Conservation (phyloP, 1,140 invertebrate genomes). For the Spodoptera frugiperda region DNA sequence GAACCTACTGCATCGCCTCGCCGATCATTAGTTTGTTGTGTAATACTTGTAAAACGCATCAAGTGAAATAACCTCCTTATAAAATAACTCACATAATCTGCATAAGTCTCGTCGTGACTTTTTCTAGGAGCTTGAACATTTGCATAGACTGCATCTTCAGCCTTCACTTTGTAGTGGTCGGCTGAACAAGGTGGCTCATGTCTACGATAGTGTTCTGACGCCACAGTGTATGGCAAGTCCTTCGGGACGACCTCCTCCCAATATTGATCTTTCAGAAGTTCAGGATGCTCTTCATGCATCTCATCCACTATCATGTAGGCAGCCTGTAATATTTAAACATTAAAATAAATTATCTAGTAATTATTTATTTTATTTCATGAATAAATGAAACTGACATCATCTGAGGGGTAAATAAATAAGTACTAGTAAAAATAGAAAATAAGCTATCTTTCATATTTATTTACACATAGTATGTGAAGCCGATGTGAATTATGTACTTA, state of each 20-base stretch:
- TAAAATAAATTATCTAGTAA: no score
- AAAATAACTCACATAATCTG: conserved; percentile 89
- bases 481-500: no score
- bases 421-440: no score
- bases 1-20: no score
- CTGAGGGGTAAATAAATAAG: no score
- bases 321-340: conserved; percentile 87
- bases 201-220: conserved; percentile 92
- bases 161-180: conserved; percentile 94
- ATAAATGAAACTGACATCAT: no score
- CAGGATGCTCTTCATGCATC: conserved; percentile 96
- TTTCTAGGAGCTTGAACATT: conserved; percentile 88
- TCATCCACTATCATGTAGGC: conserved; percentile 96
- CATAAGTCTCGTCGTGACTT: conserved; percentile 92
- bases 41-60: no score
- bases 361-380: no score
- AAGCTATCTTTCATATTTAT: no score
- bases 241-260: conserved; percentile 96
- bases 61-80: no score
- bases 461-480: no score
- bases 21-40: neutral
- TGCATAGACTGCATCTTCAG: conserved; percentile 93
- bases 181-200: conserved; percentile 94
- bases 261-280: conserved; percentile 95
- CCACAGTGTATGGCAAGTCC: conserved; percentile 94